These are phyloP conservation scores for Catharus fuscescens DNA, from an alignment of 2,113 vertebrate species.

Conservation along the genomic window DNA sequence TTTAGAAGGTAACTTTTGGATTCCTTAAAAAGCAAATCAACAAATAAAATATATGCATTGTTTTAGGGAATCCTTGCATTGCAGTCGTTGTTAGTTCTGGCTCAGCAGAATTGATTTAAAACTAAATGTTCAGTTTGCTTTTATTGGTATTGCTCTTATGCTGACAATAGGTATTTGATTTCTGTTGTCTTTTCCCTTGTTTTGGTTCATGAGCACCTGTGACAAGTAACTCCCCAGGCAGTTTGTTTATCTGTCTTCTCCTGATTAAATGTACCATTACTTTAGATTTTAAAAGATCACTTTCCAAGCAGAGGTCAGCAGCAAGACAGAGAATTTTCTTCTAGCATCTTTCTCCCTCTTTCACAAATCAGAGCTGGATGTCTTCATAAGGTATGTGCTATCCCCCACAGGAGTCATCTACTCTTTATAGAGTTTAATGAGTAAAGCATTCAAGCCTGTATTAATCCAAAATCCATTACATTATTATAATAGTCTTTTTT, in stretches of 20 bases:
- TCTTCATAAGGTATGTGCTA: background rate
- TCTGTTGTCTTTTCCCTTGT: background rate
- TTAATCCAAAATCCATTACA: background rate
- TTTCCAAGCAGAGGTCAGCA: background rate
- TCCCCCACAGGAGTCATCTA: background rate
- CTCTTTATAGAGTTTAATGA: background rate
- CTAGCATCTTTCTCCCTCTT: background rate
- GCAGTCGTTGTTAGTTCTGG: background rate
- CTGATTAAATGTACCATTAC: background rate
- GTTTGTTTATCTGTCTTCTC: constrained; percentile 22
- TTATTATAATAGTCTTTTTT: background rate
- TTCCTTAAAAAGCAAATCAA: background rate
- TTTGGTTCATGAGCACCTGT: background rate
- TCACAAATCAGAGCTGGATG: background rate
- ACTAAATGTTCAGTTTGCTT: background rate
- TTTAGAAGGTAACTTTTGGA: background rate
- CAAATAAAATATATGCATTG: background rate
- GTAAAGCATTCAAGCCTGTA: background rate
- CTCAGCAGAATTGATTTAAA: background rate
- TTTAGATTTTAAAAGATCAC: background rate
- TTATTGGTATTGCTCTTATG: background rate
- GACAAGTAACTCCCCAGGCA: background rate
- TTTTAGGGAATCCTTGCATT: background rate
- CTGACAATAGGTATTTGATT: background rate
- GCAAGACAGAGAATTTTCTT: background rate